Base-by-base conservation (phyloP, 2,797 vertebrate genomes). In the Chromis chromis region DNA sequence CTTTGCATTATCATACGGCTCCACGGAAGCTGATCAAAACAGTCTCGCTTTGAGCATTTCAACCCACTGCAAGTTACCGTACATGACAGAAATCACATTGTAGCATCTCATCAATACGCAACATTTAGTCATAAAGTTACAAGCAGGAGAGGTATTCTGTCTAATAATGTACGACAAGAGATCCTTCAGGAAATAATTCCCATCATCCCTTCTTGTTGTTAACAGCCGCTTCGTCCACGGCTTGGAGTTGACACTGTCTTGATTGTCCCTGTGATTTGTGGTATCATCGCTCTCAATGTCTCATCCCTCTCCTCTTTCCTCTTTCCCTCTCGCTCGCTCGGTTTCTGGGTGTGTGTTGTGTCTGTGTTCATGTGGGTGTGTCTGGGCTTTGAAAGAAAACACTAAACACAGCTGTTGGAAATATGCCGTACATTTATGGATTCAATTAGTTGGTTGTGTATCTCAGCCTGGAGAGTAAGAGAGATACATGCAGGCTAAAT, bases 201-300 rank as follows among this genome's bases (percentile, higher is more conserved):
- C 76, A 76, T 76, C 76, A 53, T 70, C 50, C 22, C 58, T 11
- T 36, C 53, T 68, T 57, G 22, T 83, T 24, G 49, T 65, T 80
- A 78, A 74, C 68, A 40, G 63, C 56, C 40, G 24, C 40, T 73
- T 71, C 3, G 82, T 86, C 82, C 54, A 60, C 8, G 36, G 12
- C 55, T 68, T 3, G n/a, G 62, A 80, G 72, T 82, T 64, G 78
- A 83, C 70, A 76, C 74, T 9, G 63, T 71, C 79, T 44, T 63
- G 79, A 70, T 77, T 70, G 76, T 81, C 77, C 71, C 73, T 73
- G 74, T 75, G 73, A 81, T 88, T 84, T 82, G 76, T 86, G 83
- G 89, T 83, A 77, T 79, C 74, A 74, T 81, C 68, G 48, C 84
- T 84, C 78, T 53, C 61, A 0, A 0, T 25, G 55, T 70, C 68